Evolutionary conservation across 2,888 invertebrate genomes (phyloP).

Genomic region (Coleophora flavipennella): DNA sequence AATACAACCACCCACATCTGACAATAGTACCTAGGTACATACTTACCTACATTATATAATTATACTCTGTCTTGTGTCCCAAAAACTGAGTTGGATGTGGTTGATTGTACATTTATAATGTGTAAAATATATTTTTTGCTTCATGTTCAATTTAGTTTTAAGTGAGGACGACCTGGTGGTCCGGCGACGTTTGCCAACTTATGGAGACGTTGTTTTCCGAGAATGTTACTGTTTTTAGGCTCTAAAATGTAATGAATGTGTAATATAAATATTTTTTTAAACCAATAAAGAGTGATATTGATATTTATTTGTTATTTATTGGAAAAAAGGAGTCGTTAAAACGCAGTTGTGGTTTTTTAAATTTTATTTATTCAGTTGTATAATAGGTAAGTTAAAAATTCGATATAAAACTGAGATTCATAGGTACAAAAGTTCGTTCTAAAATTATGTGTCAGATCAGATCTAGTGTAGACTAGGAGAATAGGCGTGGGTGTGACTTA

Average conservation of each 20-base stretch:
- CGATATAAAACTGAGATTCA: conserved; percentile 30
- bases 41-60: no score
- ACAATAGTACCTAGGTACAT: not conserved
- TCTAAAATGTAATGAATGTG: conserved; percentile 65
- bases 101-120: conserved; percentile 24
- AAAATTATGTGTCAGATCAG: no score
- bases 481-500: no score
- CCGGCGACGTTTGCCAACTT: conserved; percentile 28
- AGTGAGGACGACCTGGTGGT: conserved; percentile 15
- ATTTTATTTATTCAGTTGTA: conserved; percentile 15
- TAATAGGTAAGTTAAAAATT: conserved; percentile 22
- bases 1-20: conserved; percentile 6
- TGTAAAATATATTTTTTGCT: conserved; percentile 55
- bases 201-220: conserved; percentile 36
- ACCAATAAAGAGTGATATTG: conserved; percentile 72
- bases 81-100: not conserved
- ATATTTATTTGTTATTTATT: conserved; percentile 28
- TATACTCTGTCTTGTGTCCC: conserved; percentile 1
- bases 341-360: not conserved
- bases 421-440: conserved; percentile 3
- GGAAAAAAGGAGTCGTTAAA: not conserved
- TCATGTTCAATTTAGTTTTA: conserved; percentile 38
- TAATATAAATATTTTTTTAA: conserved; percentile 72
- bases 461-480: no score
- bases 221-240: conserved; percentile 60